phyloP scores from a whole-genome alignment of 2,797 vertebrate genomes.

The Tiaroga cobitis region DNA sequence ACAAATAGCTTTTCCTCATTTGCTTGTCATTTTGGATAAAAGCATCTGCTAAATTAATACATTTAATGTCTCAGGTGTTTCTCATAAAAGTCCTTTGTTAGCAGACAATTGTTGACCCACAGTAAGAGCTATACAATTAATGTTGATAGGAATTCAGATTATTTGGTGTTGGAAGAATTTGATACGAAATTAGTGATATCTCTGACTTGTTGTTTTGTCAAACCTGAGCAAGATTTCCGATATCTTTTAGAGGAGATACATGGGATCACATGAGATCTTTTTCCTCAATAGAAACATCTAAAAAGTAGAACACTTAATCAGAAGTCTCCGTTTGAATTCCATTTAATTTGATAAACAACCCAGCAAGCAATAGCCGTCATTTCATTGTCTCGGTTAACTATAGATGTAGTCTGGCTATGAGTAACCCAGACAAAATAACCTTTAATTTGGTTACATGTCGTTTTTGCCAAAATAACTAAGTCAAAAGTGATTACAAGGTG shows the following conservation, averaged over 20 bases:
- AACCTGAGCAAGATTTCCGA: not conserved
- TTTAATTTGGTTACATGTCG: no score
- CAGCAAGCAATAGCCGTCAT: no score
- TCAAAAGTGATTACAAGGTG: no score
- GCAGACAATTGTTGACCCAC: not conserved
- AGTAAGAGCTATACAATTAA: not conserved
- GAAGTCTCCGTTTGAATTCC: not conserved
- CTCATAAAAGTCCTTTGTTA: not conserved
- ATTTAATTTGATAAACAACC: no score
- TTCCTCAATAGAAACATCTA: not conserved
- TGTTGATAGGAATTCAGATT: not conserved
- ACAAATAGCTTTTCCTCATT: constrained; percentile 12
- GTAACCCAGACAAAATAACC: no score
- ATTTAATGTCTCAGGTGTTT: not conserved
- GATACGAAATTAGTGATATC: not conserved
- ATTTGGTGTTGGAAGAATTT: not conserved
- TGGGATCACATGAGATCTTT: not conserved
- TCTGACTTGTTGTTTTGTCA: not conserved
- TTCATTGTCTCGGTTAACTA: no score
- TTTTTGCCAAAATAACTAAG: no score
- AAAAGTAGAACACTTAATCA: not conserved
- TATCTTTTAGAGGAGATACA: not conserved
- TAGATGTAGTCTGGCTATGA: no score
- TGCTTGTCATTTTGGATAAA: constrained; percentile 28
- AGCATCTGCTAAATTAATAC: not conserved